Percentiles rank a stretch among this genome's conserved stretches.
These are phyloP conservation scores for Hestina assimilis DNA, from an alignment of 1,140 invertebrate species.

Conservation along the genomic window DNA sequence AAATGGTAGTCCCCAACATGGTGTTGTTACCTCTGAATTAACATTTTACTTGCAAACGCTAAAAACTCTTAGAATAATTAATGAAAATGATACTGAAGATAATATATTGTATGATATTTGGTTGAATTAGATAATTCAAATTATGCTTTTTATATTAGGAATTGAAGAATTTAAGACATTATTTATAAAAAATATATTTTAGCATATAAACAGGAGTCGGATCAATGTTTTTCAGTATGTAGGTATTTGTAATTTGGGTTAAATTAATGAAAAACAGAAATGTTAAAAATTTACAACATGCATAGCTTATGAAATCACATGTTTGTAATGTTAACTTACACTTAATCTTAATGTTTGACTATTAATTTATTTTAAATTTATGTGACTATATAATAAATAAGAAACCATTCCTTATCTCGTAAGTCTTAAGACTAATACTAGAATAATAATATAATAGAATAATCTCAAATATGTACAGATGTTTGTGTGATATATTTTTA, in stretches of 20 bases:
- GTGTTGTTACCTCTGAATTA: conserved; percentile 95
- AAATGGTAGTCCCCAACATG: conserved; percentile 97
- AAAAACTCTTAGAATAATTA: conserved; percentile 89
- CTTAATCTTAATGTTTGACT: not conserved
- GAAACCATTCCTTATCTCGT: conserved; percentile 11
- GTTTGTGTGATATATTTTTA: conserved; percentile 31
- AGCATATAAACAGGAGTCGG: too few relatives aligned
- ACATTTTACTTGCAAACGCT: conserved; percentile 97
- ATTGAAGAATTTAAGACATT: too few relatives aligned
- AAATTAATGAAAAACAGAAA: too few relatives aligned
- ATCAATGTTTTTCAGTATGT: too few relatives aligned
- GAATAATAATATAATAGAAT: conserved; percentile 8
- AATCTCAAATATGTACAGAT: conserved; percentile 26
- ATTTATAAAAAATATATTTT: too few relatives aligned
- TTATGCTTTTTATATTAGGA: conserved; percentile 1
- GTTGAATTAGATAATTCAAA: conserved; percentile 79
- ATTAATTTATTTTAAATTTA: too few relatives aligned
- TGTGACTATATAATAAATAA: too few relatives aligned
- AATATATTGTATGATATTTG: conserved; percentile 90
- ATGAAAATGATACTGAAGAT: conserved; percentile 84
- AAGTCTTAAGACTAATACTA: conserved; percentile 1
- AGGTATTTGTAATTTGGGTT: too few relatives aligned
- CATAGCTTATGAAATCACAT: too few relatives aligned
- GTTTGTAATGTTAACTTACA: too few relatives aligned
- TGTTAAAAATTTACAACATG: too few relatives aligned